phyloP scores from a whole-genome alignment of 2,888 invertebrate species.

The Agonopterix alstromeriana region DNA sequence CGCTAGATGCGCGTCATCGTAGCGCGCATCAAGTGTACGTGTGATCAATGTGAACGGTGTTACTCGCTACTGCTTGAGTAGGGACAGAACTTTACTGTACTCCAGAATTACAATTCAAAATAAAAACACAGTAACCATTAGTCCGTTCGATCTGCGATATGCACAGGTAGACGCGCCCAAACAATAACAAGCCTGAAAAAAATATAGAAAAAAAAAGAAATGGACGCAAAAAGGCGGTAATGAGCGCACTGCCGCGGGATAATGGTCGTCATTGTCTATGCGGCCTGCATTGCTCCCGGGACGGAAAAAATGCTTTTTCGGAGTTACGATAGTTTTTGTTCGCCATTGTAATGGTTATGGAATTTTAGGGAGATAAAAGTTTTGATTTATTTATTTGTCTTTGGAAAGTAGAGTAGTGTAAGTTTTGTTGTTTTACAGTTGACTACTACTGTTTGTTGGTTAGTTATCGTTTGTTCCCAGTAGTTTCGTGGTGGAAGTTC shows the following conservation, averaged over 20 bases:
- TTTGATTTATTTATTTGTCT: slow-evolving; percentile 3
- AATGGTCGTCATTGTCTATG: slow-evolving; percentile 67
- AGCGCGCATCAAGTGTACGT: too few relatives aligned
- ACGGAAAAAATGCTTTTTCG: slow-evolving; percentile 25
- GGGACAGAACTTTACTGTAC: too few relatives aligned
- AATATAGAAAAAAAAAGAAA: slow-evolving; percentile 2
- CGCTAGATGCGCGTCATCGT: too few relatives aligned
- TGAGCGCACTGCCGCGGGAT: slow-evolving; percentile 60
- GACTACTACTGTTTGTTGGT: too few relatives aligned
- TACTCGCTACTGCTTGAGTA: too few relatives aligned
- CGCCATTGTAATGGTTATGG: neutral
- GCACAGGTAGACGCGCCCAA: slow-evolving; percentile 13
- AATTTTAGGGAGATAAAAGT: neutral
- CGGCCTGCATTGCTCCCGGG: slow-evolving; percentile 39
- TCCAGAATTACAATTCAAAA: neutral
- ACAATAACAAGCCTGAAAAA: slow-evolving; percentile 5
- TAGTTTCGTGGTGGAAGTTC: too few relatives aligned
- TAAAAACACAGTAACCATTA: slow-evolving; percentile 6
- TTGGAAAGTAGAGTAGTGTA: neutral
- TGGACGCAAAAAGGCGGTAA: slow-evolving; percentile 53
- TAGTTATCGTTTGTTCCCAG: too few relatives aligned
- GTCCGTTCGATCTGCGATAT: slow-evolving; percentile 7
- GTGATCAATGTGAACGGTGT: too few relatives aligned
- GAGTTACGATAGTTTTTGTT: slow-evolving; percentile 1
- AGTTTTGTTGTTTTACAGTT: too few relatives aligned